Conservation (phyloP, 2,797 vertebrate species). For the Prunella strophiata region DNA sequence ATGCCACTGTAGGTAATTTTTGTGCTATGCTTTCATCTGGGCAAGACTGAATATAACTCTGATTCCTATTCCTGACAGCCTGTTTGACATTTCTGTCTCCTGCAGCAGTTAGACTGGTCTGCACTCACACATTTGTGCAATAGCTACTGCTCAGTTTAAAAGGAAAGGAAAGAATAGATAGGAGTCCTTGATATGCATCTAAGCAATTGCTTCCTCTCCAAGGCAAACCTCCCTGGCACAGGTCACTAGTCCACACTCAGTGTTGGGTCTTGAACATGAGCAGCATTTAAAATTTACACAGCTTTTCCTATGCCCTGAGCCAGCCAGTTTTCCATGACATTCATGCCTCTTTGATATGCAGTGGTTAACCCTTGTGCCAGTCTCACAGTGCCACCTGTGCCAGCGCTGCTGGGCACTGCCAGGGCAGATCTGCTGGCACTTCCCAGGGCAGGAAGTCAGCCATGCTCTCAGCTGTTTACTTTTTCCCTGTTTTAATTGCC, state of each 20-base stretch:
- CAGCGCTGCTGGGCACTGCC: background rate
- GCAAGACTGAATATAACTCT: background rate
- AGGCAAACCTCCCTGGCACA: background rate
- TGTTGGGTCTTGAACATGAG: background rate
- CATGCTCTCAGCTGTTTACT: background rate
- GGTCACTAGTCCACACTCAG: background rate
- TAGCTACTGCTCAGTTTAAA: slow-evolving; percentile 17
- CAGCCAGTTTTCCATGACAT: background rate
- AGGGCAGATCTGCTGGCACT: background rate
- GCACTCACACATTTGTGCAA: slow-evolving; percentile 10
- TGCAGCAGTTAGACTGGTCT: background rate
- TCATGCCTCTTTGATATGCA: background rate
- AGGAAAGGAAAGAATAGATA: background rate
- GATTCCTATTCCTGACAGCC: slow-evolving; percentile 31
- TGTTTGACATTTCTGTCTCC: slow-evolving; percentile 38
- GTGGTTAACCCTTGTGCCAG: background rate
- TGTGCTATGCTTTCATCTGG: background rate
- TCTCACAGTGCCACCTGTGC: background rate
- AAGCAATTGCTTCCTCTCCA: background rate
- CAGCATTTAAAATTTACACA: background rate
- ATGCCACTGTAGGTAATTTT: background rate
- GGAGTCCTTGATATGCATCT: background rate
- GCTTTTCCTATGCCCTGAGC: background rate
- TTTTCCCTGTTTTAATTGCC: background rate
- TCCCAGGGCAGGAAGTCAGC: background rate